Evolutionary conservation across 2,888 invertebrate genomes (phyloP).

Genomic region (Griposia aprilina): DNA sequence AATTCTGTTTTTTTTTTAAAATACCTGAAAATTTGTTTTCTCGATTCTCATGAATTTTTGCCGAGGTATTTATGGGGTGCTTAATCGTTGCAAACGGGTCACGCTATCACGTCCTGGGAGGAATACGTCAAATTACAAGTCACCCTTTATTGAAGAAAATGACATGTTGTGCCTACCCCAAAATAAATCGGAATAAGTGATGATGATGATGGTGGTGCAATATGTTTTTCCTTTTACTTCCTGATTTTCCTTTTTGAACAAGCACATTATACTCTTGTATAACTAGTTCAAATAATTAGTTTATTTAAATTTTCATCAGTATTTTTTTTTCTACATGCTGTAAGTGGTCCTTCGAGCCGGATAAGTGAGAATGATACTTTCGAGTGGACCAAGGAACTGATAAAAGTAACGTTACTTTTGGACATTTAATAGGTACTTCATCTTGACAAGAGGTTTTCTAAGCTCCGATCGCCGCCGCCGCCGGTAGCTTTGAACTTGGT

Average conservation of each 20-base stretch:
- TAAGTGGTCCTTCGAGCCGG: conserved; percentile 11
- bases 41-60: too few relatives aligned
- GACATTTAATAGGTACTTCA: neutral
- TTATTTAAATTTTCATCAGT: too few relatives aligned
- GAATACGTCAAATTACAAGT: too few relatives aligned
- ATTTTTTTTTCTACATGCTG: too few relatives aligned
- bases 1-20: too few relatives aligned
- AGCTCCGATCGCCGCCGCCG: neutral
- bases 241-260: neutral
- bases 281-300: neutral
- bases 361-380: neutral
- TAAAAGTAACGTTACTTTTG: neutral
- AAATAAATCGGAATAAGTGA: neutral
- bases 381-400: neutral
- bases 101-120: too few relatives aligned
- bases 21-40: too few relatives aligned
- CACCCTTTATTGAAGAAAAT: neutral
- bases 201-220: neutral
- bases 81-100: too few relatives aligned
- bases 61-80: too few relatives aligned
- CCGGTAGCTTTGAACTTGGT: neutral
- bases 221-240: neutral
- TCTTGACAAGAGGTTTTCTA: neutral
- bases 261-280: neutral
- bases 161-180: rapidly evolving